Percentiles rank a stretch among this genome's conserved stretches.
Conservation (phyloP, 2,797 vertebrate species). For the Anguilla pacifica region DNA sequence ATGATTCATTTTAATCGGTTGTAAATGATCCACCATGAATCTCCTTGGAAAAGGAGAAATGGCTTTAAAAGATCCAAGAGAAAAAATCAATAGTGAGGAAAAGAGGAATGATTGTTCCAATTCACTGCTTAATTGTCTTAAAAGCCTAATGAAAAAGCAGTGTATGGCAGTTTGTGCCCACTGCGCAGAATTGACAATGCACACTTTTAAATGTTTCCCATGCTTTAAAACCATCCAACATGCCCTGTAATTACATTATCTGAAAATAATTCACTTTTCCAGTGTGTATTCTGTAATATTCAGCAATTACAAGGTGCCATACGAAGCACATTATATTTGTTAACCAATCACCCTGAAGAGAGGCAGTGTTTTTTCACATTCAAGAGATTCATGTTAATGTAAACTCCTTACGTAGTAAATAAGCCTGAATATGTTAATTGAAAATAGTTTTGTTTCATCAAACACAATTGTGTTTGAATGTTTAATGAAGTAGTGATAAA, state of each 20-base stretch:
- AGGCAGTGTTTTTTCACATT: constrained; percentile 69
- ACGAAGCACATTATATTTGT: constrained; percentile 64
- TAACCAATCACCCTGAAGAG: constrained; percentile 72
- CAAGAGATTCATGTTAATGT: constrained; percentile 5
- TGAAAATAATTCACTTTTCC: constrained; percentile 74
- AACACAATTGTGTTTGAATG: not conserved
- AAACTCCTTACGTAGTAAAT: constrained; percentile 65
- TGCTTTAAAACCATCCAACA: constrained; percentile 51
- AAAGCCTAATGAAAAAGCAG: constrained; percentile 88
- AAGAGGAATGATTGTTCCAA: constrained; percentile 91
- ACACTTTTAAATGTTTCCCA: constrained; percentile 31
- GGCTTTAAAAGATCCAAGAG: constrained; percentile 77
- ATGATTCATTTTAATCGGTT: constrained; percentile 83
- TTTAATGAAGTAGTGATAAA: not conserved
- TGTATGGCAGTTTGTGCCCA: constrained; percentile 71
- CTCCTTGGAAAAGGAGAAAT: constrained; percentile 78
- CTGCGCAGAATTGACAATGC: constrained; percentile 65
- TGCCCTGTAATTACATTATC: constrained; percentile 79
- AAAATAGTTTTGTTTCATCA: not conserved
- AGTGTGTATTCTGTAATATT: constrained; percentile 52
- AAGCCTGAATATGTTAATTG: not conserved
- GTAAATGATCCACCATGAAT: constrained; percentile 80
- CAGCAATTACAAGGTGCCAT: constrained; percentile 67
- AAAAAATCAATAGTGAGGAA: constrained; percentile 87
- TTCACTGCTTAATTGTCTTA: constrained; percentile 93